Evolutionary conservation across 2,888 invertebrate species (phyloP).

Genomic region (Taphrorychus bicolor): DNA sequence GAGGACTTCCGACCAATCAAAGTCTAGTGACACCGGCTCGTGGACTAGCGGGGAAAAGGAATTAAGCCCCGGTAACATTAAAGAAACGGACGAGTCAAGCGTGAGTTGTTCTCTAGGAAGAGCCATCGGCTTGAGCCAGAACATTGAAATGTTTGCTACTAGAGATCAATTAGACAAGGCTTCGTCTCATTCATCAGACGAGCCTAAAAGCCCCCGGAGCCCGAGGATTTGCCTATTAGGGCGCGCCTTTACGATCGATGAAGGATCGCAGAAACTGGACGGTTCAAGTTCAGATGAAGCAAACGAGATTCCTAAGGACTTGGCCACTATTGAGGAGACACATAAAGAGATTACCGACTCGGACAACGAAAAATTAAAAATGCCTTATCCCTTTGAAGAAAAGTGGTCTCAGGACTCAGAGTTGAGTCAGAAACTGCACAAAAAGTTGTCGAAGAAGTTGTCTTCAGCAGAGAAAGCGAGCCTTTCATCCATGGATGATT

Average conservation of each 20-base stretch:
- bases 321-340: constrained; percentile 52
- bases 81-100: constrained; percentile 77
- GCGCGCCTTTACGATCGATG: constrained; percentile 60
- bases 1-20: constrained; percentile 75
- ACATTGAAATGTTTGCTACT: constrained; percentile 71
- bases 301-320: constrained; percentile 55
- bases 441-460: constrained; percentile 57
- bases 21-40: constrained; percentile 78
- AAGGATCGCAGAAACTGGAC: constrained; percentile 52
- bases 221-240: constrained; percentile 58
- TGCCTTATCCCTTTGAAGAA: constrained; percentile 59
- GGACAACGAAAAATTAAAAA: constrained; percentile 50
- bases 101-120: constrained; percentile 81
- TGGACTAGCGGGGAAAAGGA: constrained; percentile 83
- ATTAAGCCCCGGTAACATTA: constrained; percentile 67
- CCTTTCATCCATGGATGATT: constrained; percentile 57
- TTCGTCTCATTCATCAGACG: constrained; percentile 50
- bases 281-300: constrained; percentile 54
- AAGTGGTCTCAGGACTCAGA: constrained; percentile 61
- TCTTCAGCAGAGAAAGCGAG: constrained; percentile 57
- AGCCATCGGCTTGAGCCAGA: constrained; percentile 80
- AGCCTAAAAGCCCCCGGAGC: constrained; percentile 53
- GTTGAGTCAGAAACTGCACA: constrained; percentile 56
- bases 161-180: constrained; percentile 65
- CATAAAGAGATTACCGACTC: constrained; percentile 43